Evolutionary conservation across 2,797 vertebrate species (phyloP).

Genomic region (Manis pentadactyla): DNA sequence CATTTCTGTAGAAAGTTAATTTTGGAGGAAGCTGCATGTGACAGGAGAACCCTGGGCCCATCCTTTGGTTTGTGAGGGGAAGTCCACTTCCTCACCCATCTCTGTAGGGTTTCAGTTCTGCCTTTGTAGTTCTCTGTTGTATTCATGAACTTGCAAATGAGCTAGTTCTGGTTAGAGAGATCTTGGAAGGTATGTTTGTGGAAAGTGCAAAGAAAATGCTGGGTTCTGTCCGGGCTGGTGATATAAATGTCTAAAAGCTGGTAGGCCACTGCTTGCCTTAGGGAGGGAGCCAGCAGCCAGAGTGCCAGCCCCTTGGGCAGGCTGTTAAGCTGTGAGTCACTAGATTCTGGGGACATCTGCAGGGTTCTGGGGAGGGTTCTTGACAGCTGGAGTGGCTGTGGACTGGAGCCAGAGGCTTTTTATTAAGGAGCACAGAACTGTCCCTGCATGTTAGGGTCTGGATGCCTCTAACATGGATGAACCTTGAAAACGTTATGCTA

Average conservation of each 20-base stretch:
- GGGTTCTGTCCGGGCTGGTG: not conserved
- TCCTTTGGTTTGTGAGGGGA: constrained; percentile 30
- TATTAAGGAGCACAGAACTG: not conserved
- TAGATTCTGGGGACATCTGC: not conserved
- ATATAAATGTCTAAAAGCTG: not conserved
- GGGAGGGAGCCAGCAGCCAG: not conserved
- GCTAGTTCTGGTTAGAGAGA: constrained; percentile 44
- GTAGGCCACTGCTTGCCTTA: not conserved
- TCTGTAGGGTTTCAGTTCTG: constrained; percentile 67
- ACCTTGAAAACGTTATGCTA: not conserved
- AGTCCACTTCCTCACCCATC: not conserved
- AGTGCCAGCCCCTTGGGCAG: fast-evolving
- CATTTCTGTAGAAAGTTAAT: constrained; percentile 68
- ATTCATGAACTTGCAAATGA: constrained; percentile 18
- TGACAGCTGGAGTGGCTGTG: not conserved
- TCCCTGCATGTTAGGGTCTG: not conserved
- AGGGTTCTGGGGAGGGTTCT: not conserved
- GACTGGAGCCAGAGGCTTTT: not conserved
- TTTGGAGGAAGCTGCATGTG: constrained; percentile 57
- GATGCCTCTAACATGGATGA: not conserved
- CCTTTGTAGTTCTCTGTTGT: constrained; percentile 51
- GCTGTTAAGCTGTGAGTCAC: not conserved
- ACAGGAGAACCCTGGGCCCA: not conserved
- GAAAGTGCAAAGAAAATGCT: not conserved
- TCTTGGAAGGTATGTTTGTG: not conserved